Conservation (phyloP, 2,888 invertebrate species). For the Trachelus iudaicus region DNA sequence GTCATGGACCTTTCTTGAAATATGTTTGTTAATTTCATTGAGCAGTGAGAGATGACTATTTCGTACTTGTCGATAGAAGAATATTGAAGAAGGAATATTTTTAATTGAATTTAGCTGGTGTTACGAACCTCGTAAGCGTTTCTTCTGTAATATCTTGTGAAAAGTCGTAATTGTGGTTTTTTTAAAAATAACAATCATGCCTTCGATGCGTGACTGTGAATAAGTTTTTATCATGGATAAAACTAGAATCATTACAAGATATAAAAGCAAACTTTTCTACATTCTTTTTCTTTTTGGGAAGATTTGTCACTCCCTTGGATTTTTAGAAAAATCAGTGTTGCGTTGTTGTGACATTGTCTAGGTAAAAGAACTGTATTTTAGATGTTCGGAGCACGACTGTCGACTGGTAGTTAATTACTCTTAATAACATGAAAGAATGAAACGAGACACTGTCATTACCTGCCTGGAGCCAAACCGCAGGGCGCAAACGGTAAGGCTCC, state of each 20-base stretch:
- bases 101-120: not conserved
- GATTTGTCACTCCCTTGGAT: not conserved
- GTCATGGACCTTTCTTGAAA: not conserved
- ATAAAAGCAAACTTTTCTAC: not conserved
- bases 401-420: conserved; percentile 48
- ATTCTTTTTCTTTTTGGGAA: not conserved
- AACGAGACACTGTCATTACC: conserved; percentile 64
- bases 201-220: not conserved
- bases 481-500: conserved; percentile 60
- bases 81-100: not conserved
- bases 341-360: not conserved
- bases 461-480: conserved; percentile 62
- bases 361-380: conserved; percentile 39
- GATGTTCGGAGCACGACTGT: conserved; percentile 47
- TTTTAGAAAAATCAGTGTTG: not conserved
- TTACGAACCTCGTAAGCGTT: not conserved
- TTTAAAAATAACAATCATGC: not conserved
- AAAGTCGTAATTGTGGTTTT: not conserved
- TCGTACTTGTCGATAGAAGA: not conserved
- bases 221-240: not conserved
- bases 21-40: not conserved
- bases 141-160: not conserved
- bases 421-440: conserved; percentile 63
- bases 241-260: not conserved
- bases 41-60: not conserved